A percentile compares a stretch with the other conserved stretches of the same genome.
Evolutionary conservation across 2,797 vertebrate species (phyloP).

Genomic region (Hipposideros larvatus): DNA sequence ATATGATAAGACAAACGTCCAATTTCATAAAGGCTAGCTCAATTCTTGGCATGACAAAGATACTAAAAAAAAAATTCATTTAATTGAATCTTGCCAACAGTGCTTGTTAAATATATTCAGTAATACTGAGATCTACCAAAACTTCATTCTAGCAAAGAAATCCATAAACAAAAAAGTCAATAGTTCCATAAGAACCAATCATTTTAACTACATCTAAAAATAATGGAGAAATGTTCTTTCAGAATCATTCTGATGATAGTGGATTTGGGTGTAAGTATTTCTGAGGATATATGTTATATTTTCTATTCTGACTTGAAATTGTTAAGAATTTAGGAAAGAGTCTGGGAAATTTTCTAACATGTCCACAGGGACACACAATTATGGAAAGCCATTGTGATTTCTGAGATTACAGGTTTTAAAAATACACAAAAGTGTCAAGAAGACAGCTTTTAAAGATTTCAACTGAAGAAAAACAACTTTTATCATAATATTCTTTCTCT

Average conservation of each 20-base stretch:
- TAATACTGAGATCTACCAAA: neutral
- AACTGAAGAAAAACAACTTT: neutral
- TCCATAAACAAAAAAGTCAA: neutral
- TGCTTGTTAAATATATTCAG: neutral
- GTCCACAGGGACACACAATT: neutral
- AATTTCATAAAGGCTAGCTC: neutral
- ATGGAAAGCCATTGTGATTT: neutral
- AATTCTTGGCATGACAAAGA: neutral
- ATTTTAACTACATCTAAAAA: neutral
- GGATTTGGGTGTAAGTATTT: neutral
- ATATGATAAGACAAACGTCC: neutral
- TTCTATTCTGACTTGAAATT: slow-evolving; percentile 8
- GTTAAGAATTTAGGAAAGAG: neutral
- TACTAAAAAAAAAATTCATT: neutral
- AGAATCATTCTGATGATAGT: neutral
- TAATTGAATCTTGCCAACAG: neutral
- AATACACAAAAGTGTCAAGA: slow-evolving; percentile 19
- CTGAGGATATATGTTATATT: neutral
- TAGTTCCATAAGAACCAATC: neutral
- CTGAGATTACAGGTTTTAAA: neutral
- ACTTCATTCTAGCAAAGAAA: neutral
- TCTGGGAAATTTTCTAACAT: neutral
- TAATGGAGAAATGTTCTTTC: neutral
- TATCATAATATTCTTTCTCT: neutral
- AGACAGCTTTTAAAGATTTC: slow-evolving; percentile 3